Percentiles rank a stretch among this genome's conserved stretches.
Evolutionary conservation across 2,797 vertebrate species (phyloP).

Genomic region (Hozukius guyotensis): DNA sequence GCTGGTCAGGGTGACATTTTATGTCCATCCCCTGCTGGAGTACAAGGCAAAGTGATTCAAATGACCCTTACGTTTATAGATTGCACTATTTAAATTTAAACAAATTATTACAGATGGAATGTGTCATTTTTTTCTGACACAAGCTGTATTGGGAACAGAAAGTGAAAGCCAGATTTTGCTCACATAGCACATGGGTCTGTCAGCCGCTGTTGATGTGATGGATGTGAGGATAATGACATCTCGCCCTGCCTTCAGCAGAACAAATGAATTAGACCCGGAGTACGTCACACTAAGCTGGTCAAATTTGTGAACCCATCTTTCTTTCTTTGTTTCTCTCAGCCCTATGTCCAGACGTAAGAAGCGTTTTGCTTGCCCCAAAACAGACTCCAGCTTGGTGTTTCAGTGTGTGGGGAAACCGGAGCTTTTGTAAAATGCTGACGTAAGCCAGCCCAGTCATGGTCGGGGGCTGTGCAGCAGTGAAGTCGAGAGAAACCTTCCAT

Average conservation of each 20-base stretch:
- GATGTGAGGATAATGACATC: background rate
- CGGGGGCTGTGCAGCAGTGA: no score
- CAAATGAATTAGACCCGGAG: background rate
- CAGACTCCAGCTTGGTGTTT: background rate
- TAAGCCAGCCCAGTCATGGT: background rate
- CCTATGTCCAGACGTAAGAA: background rate
- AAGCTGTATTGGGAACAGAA: background rate
- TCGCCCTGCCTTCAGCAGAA: background rate
- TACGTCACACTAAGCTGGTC: background rate
- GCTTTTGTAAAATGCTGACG: background rate
- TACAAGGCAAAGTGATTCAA: background rate
- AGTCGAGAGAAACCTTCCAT: no score
- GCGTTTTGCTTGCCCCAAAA: background rate
- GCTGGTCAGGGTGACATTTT: background rate
- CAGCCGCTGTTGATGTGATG: background rate
- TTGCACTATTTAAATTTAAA: background rate
- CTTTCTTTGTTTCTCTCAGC: background rate
- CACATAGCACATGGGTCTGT: background rate
- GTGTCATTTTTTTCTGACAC: background rate
- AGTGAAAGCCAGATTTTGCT: background rate
- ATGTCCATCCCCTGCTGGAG: background rate
- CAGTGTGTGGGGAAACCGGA: background rate
- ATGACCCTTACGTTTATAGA: background rate
- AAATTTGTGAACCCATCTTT: background rate
- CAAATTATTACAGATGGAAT: background rate